Evolutionary conservation across 1,140 invertebrate species (phyloP).

Genomic region (Nomia melanderi): DNA sequence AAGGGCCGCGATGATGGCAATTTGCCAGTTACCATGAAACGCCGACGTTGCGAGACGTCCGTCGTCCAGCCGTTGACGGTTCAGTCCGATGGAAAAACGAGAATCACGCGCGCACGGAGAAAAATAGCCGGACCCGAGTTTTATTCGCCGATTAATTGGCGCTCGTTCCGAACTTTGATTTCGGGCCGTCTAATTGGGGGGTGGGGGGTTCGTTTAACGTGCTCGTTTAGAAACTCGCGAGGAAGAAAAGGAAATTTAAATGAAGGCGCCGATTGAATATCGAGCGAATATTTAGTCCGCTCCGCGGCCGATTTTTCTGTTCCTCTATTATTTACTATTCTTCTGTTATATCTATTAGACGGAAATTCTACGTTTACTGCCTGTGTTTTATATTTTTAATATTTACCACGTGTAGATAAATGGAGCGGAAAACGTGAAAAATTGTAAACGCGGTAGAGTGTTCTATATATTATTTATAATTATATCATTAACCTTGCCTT

Average conservation of each 20-base stretch:
- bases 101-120: neutral
- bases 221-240: neutral
- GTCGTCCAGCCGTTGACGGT: constrained; percentile 12
- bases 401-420: too few relatives aligned
- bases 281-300: too few relatives aligned
- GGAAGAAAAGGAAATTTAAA: neutral
- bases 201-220: neutral
- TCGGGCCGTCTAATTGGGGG: neutral
- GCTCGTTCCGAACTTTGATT: neutral
- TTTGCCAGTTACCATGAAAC: constrained; percentile 15
- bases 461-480: too few relatives aligned
- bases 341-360: too few relatives aligned
- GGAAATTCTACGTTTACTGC: too few relatives aligned
- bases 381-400: too few relatives aligned
- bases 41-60: constrained; percentile 13
- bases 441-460: too few relatives aligned
- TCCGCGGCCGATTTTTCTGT: too few relatives aligned
- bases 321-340: too few relatives aligned
- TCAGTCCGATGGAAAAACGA: neutral
- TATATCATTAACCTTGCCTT: too few relatives aligned
- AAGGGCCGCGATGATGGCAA: neutral
- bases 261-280: too few relatives aligned
- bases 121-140: neutral
- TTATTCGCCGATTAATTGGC: constrained; percentile 31
- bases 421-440: too few relatives aligned